Conservation (phyloP, 2,888 invertebrate species). For the Drosophila testacea region DNA sequence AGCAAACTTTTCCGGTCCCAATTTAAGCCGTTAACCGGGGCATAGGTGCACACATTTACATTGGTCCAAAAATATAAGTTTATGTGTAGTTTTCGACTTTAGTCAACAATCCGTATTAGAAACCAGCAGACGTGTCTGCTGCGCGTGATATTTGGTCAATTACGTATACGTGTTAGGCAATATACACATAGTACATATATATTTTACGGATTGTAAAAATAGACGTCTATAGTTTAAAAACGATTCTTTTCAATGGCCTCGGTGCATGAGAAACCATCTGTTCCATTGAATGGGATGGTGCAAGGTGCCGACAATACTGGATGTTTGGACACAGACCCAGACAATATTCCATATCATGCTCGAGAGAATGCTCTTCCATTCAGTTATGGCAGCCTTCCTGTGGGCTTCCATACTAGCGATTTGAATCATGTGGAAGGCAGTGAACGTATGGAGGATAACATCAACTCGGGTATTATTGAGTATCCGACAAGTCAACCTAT, state of each 20-base stretch:
- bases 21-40: conserved; percentile 3
- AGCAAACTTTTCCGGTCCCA: too few relatives aligned
- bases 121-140: conserved; percentile 37
- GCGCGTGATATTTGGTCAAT: conserved; percentile 2
- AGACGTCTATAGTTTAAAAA: conserved; percentile 37
- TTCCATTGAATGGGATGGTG: conserved; percentile 25
- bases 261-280: conserved; percentile 32
- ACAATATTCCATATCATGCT: conserved; percentile 93
- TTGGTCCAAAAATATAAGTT: conserved; percentile 9
- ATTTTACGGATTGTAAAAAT: conserved; percentile 36
- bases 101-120: conserved; percentile 34
- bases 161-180: conserved; percentile 10
- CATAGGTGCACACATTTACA: conserved; percentile 1
- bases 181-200: conserved; percentile 21
- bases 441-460: conserved; percentile 15
- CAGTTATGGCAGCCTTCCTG: conserved; percentile 90
- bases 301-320: conserved; percentile 8
- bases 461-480: conserved; percentile 5
- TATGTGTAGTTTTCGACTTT: conserved; percentile 23
- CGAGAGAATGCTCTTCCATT: conserved; percentile 94
- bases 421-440: conserved; percentile 60
- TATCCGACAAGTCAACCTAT: conserved; percentile 90
- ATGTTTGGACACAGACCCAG: conserved; percentile 53
- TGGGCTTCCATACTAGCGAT: conserved; percentile 64
- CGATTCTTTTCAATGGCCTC: conserved; percentile 49